Conservation (phyloP, 2,113 vertebrate species). For the Loxodonta africana region DNA sequence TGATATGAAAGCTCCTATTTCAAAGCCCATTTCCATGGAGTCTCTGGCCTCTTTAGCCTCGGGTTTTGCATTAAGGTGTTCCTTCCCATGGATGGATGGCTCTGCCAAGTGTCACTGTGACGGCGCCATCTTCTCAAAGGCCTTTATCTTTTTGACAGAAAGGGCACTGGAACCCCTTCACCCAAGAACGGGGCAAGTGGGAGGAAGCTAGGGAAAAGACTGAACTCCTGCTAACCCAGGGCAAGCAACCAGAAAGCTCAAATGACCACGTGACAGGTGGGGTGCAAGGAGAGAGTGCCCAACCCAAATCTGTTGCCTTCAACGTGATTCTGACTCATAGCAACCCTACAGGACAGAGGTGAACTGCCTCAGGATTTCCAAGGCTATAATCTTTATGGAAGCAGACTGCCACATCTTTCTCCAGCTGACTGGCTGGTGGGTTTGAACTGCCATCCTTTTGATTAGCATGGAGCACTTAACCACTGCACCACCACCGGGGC, state of each 20-base stretch:
- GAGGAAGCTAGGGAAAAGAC: not conserved
- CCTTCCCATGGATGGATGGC: conserved; percentile 14
- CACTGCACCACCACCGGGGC: no score
- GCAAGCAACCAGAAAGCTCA: not conserved
- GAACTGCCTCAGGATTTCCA: not conserved
- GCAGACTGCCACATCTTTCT: no score
- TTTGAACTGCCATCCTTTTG: not conserved
- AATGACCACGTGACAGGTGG: not conserved
- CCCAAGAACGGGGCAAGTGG: not conserved
- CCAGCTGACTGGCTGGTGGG: not conserved
- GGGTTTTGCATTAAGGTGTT: conserved; percentile 30
- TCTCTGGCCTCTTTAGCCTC: not conserved
- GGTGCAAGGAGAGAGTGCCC: no score
- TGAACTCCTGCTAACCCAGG: no score
- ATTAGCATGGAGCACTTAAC: not conserved
- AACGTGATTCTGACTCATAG: not conserved
- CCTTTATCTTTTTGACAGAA: conserved; percentile 36
- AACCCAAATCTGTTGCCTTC: not conserved
- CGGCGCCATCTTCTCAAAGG: not conserved
- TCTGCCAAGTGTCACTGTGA: not conserved
- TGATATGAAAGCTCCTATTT: conserved; percentile 76
- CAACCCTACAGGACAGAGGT: not conserved
- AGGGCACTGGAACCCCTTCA: not conserved
- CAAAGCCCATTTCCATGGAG: conserved; percentile 63
- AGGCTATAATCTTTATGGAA: not conserved